Conservation (phyloP, 2,888 invertebrate genomes). For the Tinea semifulvella region DNA sequence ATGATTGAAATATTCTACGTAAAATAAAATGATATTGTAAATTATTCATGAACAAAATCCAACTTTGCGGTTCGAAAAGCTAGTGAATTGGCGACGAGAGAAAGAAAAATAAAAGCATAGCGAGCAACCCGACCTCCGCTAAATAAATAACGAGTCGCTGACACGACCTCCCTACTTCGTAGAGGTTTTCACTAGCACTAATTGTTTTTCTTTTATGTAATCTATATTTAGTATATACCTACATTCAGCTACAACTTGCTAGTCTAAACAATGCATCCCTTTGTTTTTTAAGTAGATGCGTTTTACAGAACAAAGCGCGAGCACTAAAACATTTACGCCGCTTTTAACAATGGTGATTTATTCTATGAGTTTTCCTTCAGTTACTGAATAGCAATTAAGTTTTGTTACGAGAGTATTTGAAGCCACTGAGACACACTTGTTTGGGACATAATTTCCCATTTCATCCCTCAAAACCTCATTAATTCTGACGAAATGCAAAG, state of each 20-base stretch:
- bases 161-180: constrained; percentile 22
- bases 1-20: constrained; percentile 34
- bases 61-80: constrained; percentile 37
- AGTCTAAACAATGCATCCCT: background rate
- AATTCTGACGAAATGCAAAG: constrained; percentile 7
- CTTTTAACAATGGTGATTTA: too few species aligned
- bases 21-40: constrained; percentile 39
- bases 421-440: too few species aligned
- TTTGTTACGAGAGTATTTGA: too few species aligned
- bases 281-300: constrained; percentile 4
- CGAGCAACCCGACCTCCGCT: constrained; percentile 29
- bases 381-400: too few species aligned
- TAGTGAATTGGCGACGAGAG: constrained; percentile 26
- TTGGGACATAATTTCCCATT: background rate
- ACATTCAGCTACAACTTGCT: constrained; percentile 4
- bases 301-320: too few species aligned
- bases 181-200: constrained; percentile 11
- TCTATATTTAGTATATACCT: constrained; percentile 1
- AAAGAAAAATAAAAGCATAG: constrained; percentile 39
- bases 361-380: too few species aligned
- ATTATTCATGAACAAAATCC: constrained; percentile 54
- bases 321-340: too few species aligned
- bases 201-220: constrained; percentile 12
- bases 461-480: background rate
- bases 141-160: constrained; percentile 40